A percentile compares a stretch with the other conserved stretches of the same genome.
phyloP scores from a whole-genome alignment of 2,888 invertebrate species.

The Leistus spinibarbis region DNA sequence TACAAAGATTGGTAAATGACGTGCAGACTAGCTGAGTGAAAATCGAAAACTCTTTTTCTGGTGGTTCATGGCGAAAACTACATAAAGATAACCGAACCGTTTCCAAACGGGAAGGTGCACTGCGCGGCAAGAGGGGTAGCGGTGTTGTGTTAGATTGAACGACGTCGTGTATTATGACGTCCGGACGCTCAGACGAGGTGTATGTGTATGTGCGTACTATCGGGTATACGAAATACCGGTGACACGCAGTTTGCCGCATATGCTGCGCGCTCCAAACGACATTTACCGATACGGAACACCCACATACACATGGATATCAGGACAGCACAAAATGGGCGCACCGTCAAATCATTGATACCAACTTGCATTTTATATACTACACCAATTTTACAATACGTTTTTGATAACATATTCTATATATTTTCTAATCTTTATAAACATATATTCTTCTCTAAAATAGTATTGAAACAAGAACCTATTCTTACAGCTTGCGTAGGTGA shows the following conservation, averaged over 20 bases:
- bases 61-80: background rate
- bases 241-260: constrained; percentile 7
- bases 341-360: background rate
- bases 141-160: constrained; percentile 1
- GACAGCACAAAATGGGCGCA: background rate
- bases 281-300: background rate
- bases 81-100: constrained; percentile 13
- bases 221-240: background rate
- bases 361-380: no score
- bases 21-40: background rate
- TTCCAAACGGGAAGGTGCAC: background rate
- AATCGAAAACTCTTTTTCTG: background rate
- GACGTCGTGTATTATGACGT: constrained; percentile 2
- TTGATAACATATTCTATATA: no score
- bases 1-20: background rate
- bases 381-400: no score
- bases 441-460: no score
- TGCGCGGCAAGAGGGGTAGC: background rate
- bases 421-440: no score
- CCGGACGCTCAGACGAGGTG: background rate
- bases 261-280: background rate
- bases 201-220: background rate
- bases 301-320: background rate
- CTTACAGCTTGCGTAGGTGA: no score
- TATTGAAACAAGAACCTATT: no score